Conservation (phyloP, 2,888 invertebrate genomes). For the Heliothis peltigera region DNA sequence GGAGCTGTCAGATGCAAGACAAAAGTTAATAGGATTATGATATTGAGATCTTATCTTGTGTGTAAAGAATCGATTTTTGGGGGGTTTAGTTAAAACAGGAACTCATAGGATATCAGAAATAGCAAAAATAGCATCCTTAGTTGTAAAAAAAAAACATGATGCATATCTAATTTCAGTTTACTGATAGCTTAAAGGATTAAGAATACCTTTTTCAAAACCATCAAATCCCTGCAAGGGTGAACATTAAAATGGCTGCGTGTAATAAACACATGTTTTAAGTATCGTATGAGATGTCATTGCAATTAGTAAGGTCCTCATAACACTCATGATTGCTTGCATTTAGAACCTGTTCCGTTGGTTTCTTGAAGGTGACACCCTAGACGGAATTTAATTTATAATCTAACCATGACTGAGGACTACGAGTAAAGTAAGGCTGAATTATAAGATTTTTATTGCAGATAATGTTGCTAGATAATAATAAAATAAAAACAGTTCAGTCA, state of each 20-base stretch:
- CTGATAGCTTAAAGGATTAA: background rate
- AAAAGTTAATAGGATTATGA: conserved; percentile 3
- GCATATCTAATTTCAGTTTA: too few species aligned
- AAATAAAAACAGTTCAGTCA: background rate
- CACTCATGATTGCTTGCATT: conserved; percentile 70
- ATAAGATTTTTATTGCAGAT: background rate
- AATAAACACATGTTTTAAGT: conserved; percentile 41
- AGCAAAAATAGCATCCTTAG: background rate
- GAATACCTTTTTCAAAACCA: conserved; percentile 6
- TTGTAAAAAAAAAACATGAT: background rate
- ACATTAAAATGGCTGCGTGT: conserved; percentile 18
- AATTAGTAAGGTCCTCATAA: conserved; percentile 74
- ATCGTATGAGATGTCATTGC: conserved; percentile 66
- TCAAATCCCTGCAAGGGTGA: conserved; percentile 5
- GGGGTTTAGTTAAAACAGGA: background rate
- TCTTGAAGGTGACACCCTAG: conserved; percentile 72
- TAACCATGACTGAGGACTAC: conserved; percentile 14
- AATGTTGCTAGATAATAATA: too few species aligned
- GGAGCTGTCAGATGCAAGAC: conserved; percentile 7
- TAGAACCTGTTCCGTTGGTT: conserved; percentile 75
- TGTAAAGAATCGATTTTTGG: background rate
- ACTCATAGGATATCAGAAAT: background rate
- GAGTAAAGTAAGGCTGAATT: conserved; percentile 18
- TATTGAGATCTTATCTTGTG: background rate
- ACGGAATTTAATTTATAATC: conserved; percentile 64